Conservation (phyloP, 2,113 vertebrate species). For the Ammodytes marinus region DNA sequence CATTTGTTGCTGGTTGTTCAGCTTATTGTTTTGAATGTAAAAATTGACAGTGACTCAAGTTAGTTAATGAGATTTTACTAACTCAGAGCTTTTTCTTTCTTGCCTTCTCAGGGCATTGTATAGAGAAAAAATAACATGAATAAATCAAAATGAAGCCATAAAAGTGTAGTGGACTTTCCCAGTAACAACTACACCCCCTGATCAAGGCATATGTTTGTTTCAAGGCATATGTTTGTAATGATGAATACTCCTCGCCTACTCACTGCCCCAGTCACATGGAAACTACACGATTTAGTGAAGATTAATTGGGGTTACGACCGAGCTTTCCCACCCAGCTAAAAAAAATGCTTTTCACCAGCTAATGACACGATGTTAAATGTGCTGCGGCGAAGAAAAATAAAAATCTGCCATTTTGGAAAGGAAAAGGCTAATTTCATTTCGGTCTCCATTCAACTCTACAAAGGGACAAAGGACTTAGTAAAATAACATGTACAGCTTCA, state of each 20-base stretch:
- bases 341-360: slow-evolving; percentile 10
- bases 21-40: background rate
- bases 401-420: slow-evolving; percentile 15
- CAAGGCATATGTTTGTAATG: background rate
- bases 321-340: background rate
- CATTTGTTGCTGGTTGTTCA: background rate
- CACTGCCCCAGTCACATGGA: background rate
- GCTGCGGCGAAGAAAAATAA: slow-evolving; percentile 28
- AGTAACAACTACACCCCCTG: background rate
- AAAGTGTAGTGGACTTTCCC: background rate
- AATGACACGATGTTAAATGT: slow-evolving; percentile 33
- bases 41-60: background rate
- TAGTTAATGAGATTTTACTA: background rate
- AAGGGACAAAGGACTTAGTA: background rate
- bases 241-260: background rate
- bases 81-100: background rate
- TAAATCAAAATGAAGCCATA: background rate
- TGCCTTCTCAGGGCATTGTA: background rate
- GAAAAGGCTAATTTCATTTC: slow-evolving; percentile 48
- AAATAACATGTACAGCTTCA: slow-evolving; percentile 75
- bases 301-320: slow-evolving; percentile 6
- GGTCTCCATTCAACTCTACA: slow-evolving; percentile 36
- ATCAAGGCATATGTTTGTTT: background rate
- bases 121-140: background rate
- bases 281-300: background rate